These are phyloP conservation scores for Alcedo quadribrachys DNA, from an alignment of 2,797 vertebrate species.

Conservation along the genomic window DNA sequence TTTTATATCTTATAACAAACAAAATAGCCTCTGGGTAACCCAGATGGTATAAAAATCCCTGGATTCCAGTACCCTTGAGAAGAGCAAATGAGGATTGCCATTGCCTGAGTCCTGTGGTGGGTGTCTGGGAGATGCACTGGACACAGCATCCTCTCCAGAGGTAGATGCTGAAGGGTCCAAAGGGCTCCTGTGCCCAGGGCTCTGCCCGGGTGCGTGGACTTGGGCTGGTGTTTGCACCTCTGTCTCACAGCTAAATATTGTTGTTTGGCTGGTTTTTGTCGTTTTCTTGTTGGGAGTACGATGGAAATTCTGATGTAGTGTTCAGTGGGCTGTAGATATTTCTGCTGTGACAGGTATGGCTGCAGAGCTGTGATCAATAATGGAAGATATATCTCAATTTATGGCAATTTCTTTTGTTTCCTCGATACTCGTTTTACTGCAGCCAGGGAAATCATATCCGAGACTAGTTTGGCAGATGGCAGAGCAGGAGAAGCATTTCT, in stretches of 20 bases:
- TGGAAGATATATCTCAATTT: background rate
- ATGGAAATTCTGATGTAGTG: background rate
- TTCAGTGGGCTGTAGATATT: background rate
- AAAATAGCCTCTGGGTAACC: background rate
- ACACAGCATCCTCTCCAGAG: background rate
- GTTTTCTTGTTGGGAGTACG: background rate
- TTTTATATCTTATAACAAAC: no score
- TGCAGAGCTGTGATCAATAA: background rate
- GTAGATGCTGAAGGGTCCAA: background rate
- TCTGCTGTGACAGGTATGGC: background rate
- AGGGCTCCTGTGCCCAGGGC: background rate
- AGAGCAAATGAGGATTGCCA: background rate
- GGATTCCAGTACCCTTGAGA: background rate
- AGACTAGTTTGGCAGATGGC: background rate
- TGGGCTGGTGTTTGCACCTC: background rate
- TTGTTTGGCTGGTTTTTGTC: background rate
- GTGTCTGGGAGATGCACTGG: background rate
- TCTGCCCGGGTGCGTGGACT: background rate
- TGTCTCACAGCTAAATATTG: background rate
- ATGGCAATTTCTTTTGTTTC: background rate
- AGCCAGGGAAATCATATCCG: background rate
- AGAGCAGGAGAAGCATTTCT: background rate
- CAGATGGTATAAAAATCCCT: background rate
- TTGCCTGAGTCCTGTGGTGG: background rate
- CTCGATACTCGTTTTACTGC: background rate